Base-by-base conservation (phyloP, 2,113 vertebrate genomes). In the Polypterus senegalus region DNA sequence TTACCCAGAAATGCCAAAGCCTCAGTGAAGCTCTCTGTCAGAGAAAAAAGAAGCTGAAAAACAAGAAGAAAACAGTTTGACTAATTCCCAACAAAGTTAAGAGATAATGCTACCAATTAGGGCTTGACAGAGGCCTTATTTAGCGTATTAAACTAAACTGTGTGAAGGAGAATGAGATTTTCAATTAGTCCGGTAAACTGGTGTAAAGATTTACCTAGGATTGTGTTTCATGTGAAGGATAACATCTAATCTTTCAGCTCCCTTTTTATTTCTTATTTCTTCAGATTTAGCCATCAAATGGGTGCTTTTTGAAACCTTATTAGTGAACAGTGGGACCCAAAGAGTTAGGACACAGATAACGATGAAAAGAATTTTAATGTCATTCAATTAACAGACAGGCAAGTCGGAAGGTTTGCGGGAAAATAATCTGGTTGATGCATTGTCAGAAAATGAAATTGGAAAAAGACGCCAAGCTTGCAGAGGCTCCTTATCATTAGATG, bases 121-220 rank as follows among this genome's bases (percentile, higher is more conserved):
- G 8, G 44, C 59, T 51, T 55, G 7, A 27, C 65, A 8, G 55
- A 47, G 9, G 54, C 57, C 46, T 5, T 57, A 51, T 48, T 58
- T 44, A 9, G 10, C 61, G 5, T 61, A 5, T 5, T 1, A 11
- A 54, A 5, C 47, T 57, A 2, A 43, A 54, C 49, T 4, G 0
- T 48, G 58, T 57, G 47, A n/a, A 46, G 56, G 48, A 46, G 62
- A 62, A 53, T 64, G 43, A 66, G 58, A 59, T 63, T 65, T 61
- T 9, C 46, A 59, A 63, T 56, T 57, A 47, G 45, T 47, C 6
- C 64, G 45, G 58, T 56, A 9, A 60, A 46, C 5, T 54, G 60
- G 54, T 61, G 49, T 47, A 8, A 7, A 43, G 44, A 46, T 59
- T 54, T 46, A 27, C 27, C 57, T 56, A 60, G 52, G 54, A 53